These are phyloP conservation scores for Euglossa dilemma DNA, from an alignment of 1,140 invertebrate species.

Conservation along the genomic window DNA sequence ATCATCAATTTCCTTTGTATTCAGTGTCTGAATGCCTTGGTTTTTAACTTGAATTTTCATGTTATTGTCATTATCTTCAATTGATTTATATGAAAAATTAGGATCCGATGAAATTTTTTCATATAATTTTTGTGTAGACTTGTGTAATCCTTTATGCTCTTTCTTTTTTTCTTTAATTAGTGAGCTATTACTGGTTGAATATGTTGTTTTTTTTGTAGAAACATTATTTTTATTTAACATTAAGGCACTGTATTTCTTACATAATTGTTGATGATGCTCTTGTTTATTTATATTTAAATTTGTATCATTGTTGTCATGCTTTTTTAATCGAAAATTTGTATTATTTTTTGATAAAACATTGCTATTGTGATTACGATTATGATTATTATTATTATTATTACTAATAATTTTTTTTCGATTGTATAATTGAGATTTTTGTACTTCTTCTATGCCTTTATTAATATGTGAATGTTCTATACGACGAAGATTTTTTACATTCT, in stretches of 20 bases:
- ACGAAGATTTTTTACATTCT: constrained; percentile 79
- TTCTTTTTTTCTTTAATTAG: constrained; percentile 32
- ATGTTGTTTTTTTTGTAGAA: constrained; percentile 35
- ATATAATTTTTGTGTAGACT: constrained; percentile 40
- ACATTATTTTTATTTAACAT: constrained; percentile 40
- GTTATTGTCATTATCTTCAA: constrained; percentile 14
- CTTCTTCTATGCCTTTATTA: constrained; percentile 62
- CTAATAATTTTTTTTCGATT: constrained; percentile 52
- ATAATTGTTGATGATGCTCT: constrained; percentile 19
- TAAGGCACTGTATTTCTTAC: constrained; percentile 45
- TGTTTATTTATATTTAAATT: constrained; percentile 15
- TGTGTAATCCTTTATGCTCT: constrained; percentile 23
- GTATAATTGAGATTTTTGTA: constrained; percentile 60
- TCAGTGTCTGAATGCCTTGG: constrained; percentile 78
- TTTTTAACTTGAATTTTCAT: constrained; percentile 53
- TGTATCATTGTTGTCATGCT: constrained; percentile 24
- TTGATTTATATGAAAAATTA: constrained; percentile 51
- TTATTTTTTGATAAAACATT: constrained; percentile 62
- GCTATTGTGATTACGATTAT: constrained; percentile 55
- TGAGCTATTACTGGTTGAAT: constrained; percentile 21
- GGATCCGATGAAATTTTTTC: constrained; percentile 62
- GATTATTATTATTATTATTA: constrained; percentile 44
- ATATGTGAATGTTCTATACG: constrained; percentile 75
- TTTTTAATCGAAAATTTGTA: constrained; percentile 49
- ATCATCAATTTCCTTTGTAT: constrained; percentile 65